Evolutionary conservation across 2,888 invertebrate genomes (phyloP).

Genomic region (Tinea trinotella): DNA sequence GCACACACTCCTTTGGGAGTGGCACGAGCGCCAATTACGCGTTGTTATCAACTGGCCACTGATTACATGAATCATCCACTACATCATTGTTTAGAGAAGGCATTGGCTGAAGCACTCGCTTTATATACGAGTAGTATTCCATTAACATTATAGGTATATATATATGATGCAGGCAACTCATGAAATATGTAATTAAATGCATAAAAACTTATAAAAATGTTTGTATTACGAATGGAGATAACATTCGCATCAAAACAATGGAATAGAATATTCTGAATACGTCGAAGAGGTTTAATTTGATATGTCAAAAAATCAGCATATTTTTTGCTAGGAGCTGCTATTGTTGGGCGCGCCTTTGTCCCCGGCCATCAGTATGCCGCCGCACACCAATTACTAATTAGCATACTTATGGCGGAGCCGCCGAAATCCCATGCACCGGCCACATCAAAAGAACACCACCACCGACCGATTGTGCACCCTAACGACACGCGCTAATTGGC

Average conservation of each 20-base stretch:
- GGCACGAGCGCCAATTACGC: no score
- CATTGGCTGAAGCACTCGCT: no score
- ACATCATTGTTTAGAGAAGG: no score
- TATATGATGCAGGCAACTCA: no score
- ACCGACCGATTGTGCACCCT: constrained; percentile 26
- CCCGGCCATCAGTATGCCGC: constrained; percentile 40
- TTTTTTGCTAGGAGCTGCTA: background rate
- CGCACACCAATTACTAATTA: constrained; percentile 55
- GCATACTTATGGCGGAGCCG: constrained; percentile 56
- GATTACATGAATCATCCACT: no score
- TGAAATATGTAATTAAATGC: no score
- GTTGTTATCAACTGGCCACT: no score
- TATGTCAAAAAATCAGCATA: constrained; percentile 1
- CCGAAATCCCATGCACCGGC: constrained; percentile 40
- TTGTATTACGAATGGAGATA: no score
- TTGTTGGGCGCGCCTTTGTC: constrained; percentile 3
- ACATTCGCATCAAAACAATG: background rate
- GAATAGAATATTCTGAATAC: background rate
- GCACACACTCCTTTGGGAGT: no score
- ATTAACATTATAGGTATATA: no score
- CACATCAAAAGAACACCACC: constrained; percentile 46
- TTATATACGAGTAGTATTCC: no score
- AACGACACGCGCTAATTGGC: background rate
- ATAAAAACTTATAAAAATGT: no score
- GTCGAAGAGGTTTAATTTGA: background rate